phyloP scores from a whole-genome alignment of 2,113 vertebrate species.

The Corythornis madagascariensis region DNA sequence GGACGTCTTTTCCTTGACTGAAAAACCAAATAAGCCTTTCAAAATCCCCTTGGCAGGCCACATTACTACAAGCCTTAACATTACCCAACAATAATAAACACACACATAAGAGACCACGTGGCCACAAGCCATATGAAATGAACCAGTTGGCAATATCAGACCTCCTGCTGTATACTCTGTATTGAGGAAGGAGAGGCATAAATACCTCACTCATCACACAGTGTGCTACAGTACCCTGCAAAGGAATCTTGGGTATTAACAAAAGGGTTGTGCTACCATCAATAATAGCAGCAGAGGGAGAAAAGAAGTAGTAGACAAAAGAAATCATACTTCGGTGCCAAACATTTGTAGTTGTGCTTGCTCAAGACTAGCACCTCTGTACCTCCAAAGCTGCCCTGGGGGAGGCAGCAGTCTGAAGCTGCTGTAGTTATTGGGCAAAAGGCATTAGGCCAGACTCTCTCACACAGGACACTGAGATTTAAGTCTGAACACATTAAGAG shows the following conservation, averaged over 20 bases:
- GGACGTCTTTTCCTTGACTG: conserved; percentile 10
- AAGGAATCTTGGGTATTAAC: conserved; percentile 6
- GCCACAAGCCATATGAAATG: background rate
- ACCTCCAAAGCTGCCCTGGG: background rate
- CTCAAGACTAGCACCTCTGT: background rate
- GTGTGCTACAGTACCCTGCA: background rate
- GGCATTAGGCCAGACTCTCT: background rate
- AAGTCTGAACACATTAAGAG: background rate
- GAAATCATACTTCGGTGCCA: background rate
- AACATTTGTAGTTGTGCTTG: background rate
- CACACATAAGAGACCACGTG: background rate
- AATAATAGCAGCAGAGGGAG: background rate
- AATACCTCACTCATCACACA: conserved; percentile 6
- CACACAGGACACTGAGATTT: background rate
- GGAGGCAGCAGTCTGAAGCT: background rate
- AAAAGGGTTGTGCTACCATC: background rate
- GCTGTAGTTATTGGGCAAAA: background rate
- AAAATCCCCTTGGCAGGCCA: background rate
- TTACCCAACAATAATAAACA: conserved; percentile 49
- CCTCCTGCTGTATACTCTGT: conserved; percentile 1
- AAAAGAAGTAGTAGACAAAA: conserved; percentile 33
- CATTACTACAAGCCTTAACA: background rate
- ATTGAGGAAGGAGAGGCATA: conserved; percentile 10
- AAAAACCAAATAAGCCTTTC: conserved; percentile 15
- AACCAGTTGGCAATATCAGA: background rate